Evolutionary conservation across 1,140 invertebrate genomes (phyloP).

Genomic region (Littorina saxatilis): DNA sequence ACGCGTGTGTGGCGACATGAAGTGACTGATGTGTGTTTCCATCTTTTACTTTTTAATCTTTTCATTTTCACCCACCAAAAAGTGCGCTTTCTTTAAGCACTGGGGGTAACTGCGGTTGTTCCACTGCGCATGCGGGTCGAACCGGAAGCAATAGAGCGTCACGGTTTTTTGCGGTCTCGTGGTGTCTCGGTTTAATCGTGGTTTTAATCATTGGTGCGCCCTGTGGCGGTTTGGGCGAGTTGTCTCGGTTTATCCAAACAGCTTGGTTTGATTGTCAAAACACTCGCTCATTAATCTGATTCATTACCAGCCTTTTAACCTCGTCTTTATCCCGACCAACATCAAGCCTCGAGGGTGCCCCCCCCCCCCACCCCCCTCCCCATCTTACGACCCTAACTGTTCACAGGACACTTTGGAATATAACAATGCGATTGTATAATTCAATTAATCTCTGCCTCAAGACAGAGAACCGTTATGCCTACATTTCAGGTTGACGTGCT

Average conservation of each 20-base stretch:
- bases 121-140: slow-evolving; percentile 13
- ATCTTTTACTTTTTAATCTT: background rate
- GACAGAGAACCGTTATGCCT: no score
- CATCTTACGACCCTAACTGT: no score
- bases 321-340: no score
- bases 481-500: no score
- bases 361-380: no score
- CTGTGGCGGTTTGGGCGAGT: background rate
- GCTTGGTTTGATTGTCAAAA: background rate
- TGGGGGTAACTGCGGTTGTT: background rate
- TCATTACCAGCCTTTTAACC: no score
- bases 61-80: background rate
- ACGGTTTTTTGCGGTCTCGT: background rate
- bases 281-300: background rate
- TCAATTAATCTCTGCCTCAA: no score
- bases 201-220: background rate
- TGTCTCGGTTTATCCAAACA: background rate
- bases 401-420: no score
- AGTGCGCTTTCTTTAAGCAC: background rate
- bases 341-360: no score
- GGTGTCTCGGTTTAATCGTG: background rate
- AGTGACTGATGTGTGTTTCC: background rate
- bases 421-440: no score
- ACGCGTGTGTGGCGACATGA: background rate
- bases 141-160: background rate